Base-by-base conservation (phyloP, 2,888 invertebrate genomes). In the Philopedon plagiatum region DNA sequence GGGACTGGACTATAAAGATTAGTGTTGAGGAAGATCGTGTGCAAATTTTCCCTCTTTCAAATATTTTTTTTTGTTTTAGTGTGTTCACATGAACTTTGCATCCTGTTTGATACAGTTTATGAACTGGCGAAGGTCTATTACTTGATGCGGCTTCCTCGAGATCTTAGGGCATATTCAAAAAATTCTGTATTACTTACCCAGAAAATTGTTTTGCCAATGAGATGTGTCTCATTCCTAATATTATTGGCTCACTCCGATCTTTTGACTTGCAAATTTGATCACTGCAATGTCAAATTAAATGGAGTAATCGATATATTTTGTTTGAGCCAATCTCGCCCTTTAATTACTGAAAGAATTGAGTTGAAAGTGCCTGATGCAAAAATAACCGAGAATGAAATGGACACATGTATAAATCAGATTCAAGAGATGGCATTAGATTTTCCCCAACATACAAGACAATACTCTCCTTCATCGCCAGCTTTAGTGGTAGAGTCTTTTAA, bases 161-260 rank as follows among this genome's bases (percentile, higher is more conserved):
- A 83, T 76, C 76, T 80, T 0, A 76, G 81, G 13, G 77, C 78
- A 32, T 81, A 80, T 56, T 76, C 79, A 5, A 78, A 76, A 65
- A 77, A 81, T 34, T 73, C 78, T 21, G 57, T 81, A 5, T 9
- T 76, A n/a, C 70, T 83, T 4, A 75, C 82, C 7, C 83, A 84
- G 75, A 78, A 81, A 76, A 62, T 81, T 29, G 77, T 82, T 3
- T 57, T 84, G 23, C 83, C 84, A 2, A 69, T 82, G 4, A 77
- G 80, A 46, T 78, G 81, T 8, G 80, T 80, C 8, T 64, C 77
- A 15, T 78, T 82, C 23, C 64, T 84, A 39, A 62, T 77, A 2
- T 78, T 81, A 29, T 72, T 83, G 34, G 82, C 83, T 1, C 75
- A 80, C 32, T 80, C 81, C 9, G 84, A 84, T 75, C 60, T 83